Conservation (phyloP, 2,113 vertebrate genomes). For the Paedocypris sp. region DNA sequence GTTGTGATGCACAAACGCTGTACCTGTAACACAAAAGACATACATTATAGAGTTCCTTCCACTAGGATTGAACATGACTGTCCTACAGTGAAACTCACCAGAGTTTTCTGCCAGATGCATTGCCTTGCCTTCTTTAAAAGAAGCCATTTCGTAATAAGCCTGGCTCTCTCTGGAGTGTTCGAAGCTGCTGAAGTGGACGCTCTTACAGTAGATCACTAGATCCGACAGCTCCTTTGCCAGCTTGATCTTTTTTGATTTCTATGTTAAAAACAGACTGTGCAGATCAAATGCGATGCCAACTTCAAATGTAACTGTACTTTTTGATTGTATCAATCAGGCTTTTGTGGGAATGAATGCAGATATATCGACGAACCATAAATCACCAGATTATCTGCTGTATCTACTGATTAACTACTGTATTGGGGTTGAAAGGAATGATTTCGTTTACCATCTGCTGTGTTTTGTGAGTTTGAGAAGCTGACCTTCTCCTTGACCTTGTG, state of each 20-base stretch:
- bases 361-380: too few species aligned
- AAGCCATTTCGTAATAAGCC: conserved; percentile 83
- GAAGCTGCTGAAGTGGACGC: conserved; percentile 82
- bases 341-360: neutral
- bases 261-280: conserved; percentile 3
- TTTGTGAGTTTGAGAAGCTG: too few species aligned
- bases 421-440: too few species aligned
- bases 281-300: neutral
- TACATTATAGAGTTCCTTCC: too few species aligned
- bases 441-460: too few species aligned
- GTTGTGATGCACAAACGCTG: conserved; percentile 72
- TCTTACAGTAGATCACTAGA: conserved; percentile 88
- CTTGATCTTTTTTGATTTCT: conserved; percentile 74
- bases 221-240: conserved; percentile 82
- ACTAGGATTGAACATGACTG: too few species aligned
- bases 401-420: too few species aligned
- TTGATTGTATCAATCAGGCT: neutral
- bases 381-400: too few species aligned
- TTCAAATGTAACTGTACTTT: neutral
- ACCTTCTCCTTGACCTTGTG: conserved; percentile 55
- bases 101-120: conserved; percentile 70
- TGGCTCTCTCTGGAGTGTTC: conserved; percentile 57
- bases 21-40: conserved; percentile 48
- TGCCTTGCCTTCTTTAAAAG: conserved; percentile 78
- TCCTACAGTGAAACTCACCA: conserved; percentile 53